These are phyloP conservation scores for Lysiphlebus fabarum DNA, from an alignment of 1,140 invertebrate species.

Conservation along the genomic window DNA sequence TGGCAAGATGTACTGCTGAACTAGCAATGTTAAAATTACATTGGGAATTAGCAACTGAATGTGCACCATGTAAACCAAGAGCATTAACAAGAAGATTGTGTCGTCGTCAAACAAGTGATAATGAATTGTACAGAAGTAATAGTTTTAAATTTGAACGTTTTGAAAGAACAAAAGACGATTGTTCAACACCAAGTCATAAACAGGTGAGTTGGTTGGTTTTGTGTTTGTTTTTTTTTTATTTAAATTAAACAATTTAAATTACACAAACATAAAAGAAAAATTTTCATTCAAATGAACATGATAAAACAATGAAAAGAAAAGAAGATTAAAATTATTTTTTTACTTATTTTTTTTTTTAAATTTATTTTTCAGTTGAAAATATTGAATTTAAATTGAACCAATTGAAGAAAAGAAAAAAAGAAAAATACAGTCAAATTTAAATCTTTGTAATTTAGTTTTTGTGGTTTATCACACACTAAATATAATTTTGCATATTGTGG, in stretches of 20 bases:
- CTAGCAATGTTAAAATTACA: conserved; percentile 49
- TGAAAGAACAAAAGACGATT: conserved; percentile 66
- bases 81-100: conserved; percentile 66
- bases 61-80: conserved; percentile 48
- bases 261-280: neutral
- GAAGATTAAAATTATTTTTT: too few relatives aligned
- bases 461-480: too few relatives aligned
- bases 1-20: conserved; percentile 50
- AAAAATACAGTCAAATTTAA: too few relatives aligned
- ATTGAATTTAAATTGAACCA: too few relatives aligned
- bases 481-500: too few relatives aligned
- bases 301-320: too few relatives aligned
- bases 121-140: conserved; percentile 78
- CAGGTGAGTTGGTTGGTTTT: conserved; percentile 51
- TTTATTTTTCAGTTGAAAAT: too few relatives aligned
- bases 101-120: conserved; percentile 64
- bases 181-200: conserved; percentile 52
- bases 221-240: conserved; percentile 5
- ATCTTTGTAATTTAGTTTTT: too few relatives aligned
- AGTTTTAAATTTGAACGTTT: conserved; percentile 82
- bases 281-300: too few relatives aligned
- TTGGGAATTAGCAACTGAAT: conserved; percentile 49
- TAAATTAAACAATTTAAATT: neutral
- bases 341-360: too few relatives aligned
- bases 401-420: too few relatives aligned